A percentile compares a stretch with the other conserved stretches of the same genome.
Conservation (phyloP, 2,113 vertebrate species). For the Pseudolaguvia tuberculata region DNA sequence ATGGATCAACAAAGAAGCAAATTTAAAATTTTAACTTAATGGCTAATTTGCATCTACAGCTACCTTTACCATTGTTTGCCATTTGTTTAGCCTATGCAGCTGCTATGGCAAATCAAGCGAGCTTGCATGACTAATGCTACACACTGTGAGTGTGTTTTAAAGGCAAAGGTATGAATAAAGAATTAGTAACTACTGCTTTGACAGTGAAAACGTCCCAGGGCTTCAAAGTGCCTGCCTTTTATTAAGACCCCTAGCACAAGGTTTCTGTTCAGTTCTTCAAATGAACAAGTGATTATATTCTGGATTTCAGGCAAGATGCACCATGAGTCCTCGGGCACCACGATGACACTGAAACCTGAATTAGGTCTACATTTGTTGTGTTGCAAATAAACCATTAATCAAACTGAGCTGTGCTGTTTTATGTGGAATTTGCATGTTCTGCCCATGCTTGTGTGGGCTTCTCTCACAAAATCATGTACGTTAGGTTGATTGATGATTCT, state of each 20-base stretch:
- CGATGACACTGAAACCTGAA: neutral
- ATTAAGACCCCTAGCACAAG: conserved; percentile 53
- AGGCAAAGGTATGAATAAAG: conserved; percentile 43
- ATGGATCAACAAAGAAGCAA: conserved; percentile 59
- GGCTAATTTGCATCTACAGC: no score
- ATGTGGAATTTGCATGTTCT: no score
- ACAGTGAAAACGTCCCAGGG: conserved; percentile 44
- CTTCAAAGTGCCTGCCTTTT: conserved; percentile 57
- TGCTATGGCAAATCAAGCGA: conserved; percentile 31
- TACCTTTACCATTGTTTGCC: no score
- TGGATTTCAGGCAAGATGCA: conserved; percentile 34
- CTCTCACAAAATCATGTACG: no score
- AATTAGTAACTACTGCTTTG: conserved; percentile 46
- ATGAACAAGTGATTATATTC: conserved; percentile 39
- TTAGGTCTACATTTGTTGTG: no score
- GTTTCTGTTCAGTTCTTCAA: conserved; percentile 44
- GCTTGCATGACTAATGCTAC: conserved; percentile 28
- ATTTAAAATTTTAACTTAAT: no score
- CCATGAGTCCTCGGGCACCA: conserved; percentile 23
- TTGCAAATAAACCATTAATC: neutral
- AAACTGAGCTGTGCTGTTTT: neutral
- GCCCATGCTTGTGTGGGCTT: no score
- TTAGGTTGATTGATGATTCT: no score
- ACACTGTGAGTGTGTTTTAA: conserved; percentile 27
- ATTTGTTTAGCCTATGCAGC: conserved; percentile 24